Evolutionary conservation across 2,888 invertebrate genomes (phyloP), one percentile per base, ranked within the genome.

Genomic region (Catocala fraxini): DNA sequence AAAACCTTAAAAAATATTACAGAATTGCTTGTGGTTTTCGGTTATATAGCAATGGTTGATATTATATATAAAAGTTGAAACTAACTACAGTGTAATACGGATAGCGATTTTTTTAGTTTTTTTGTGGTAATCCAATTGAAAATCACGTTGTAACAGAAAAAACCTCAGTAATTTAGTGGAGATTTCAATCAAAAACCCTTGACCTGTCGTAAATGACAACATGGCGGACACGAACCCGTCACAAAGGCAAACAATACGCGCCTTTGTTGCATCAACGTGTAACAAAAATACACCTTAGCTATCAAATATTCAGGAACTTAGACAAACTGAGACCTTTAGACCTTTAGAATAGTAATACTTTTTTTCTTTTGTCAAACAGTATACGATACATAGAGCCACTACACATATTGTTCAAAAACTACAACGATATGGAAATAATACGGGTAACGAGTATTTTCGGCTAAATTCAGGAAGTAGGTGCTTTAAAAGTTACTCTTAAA

Each of bases 101-200:
- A 25, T 25, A 3, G 3, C 25, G 25, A n/a, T 9, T 53, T 11
- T 33, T 7, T n/a, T 53, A 9, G 12, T 1, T 25, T 25, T 4
- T 25, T 47, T 47, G 47, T 39, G 1, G 15, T 55, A 46, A 46
- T 55, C 39, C 11, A 47, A 46, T 39, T 45, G 12, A 7, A 43
- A 45, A 41, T 15, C 48, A 48, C 48, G 43, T 55, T 47, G 47
- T 43, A 10, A 52, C 53, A 33, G 15, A 49, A 66, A 25, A 48
- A 63, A 48, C 42, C 52, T 60, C 60, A 34, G 58, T 68, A 54
- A 61, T 61, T 69, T 67, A 61, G 41, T 56, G 7, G 56, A 73
- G 77, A 76, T 75, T 70, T 49, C 67, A 55, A 75, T 76, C 77
- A 7, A 41, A 41, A 49, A 39, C 63, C 73, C 70, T 76, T 70